These are phyloP conservation scores for Apus apus DNA, from an alignment of 2,113 vertebrate species.

Conservation along the genomic window DNA sequence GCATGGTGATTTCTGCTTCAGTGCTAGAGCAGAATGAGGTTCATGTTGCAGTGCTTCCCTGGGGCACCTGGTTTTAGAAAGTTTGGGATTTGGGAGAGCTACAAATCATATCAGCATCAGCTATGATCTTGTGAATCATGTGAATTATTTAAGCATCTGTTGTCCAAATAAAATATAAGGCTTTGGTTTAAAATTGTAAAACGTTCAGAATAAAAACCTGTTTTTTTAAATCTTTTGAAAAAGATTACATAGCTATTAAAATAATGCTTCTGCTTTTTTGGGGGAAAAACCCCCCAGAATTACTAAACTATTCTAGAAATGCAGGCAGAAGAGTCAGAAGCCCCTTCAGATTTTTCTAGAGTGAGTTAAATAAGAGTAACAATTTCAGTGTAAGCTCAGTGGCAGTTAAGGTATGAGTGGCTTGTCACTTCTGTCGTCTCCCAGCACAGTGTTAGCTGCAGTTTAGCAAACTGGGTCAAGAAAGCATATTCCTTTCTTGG, in stretches of 20 bases:
- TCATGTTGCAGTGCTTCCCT: not conserved
- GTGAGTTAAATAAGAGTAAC: not conserved
- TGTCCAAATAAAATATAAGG: not conserved
- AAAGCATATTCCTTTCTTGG: not conserved
- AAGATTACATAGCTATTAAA: not conserved
- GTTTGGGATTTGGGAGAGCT: constrained; percentile 12
- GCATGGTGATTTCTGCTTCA: not conserved
- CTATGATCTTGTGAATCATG: not conserved
- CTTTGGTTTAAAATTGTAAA: not conserved
- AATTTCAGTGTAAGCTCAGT: not conserved
- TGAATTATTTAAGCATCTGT: not conserved
- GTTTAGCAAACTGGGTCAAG: not conserved
- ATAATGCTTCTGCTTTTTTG: not conserved
- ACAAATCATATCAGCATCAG: not conserved
- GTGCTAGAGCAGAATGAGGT: not conserved
- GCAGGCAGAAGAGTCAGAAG: not conserved
- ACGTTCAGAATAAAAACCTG: not conserved
- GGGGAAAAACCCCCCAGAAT: not conserved
- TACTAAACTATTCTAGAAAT: not conserved
- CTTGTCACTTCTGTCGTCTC: not conserved
- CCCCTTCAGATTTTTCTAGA: not conserved
- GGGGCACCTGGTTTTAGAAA: not conserved
- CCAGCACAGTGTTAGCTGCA: not conserved
- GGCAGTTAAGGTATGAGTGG: not conserved
- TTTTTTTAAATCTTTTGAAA: not conserved